Conservation (phyloP, 2,113 vertebrate genomes). For the Ophiodon elongatus region DNA sequence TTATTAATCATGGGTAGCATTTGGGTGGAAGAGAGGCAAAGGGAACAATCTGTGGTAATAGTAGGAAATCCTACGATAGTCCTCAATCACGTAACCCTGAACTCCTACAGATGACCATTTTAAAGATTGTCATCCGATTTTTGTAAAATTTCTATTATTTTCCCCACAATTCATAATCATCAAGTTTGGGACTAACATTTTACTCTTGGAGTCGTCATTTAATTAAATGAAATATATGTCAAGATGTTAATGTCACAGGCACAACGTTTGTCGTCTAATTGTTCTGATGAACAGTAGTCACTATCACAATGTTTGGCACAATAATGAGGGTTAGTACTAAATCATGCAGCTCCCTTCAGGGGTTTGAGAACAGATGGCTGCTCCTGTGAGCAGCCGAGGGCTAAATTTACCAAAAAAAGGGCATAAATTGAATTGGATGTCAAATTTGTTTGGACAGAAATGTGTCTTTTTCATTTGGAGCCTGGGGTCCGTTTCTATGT, state of each 20-base stretch:
- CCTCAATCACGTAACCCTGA: neutral
- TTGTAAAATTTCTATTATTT: too few relatives aligned
- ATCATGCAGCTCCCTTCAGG: constrained; percentile 42
- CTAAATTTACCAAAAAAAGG: constrained; percentile 15
- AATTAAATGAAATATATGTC: constrained; percentile 12
- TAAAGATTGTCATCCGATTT: neutral
- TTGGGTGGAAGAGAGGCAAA: constrained; percentile 21
- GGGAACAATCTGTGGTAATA: constrained; percentile 29
- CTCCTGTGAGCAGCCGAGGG: constrained; percentile 34
- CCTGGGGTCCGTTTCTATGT: neutral
- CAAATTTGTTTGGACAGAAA: constrained; percentile 28
- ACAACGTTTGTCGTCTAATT: neutral
- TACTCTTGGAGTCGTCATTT: neutral
- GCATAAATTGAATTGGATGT: constrained; percentile 42
- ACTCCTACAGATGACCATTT: neutral
- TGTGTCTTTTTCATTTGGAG: constrained; percentile 12
- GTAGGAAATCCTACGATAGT: constrained; percentile 12
- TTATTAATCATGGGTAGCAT: constrained; percentile 61
- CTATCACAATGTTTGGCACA: constrained; percentile 41
- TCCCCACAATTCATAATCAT: neutral
- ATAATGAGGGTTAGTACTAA: constrained; percentile 44
- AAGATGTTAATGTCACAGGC: neutral
- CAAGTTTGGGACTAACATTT: neutral
- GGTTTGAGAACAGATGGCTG: constrained; percentile 64
- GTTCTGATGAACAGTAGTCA: constrained; percentile 13